Percentiles rank a stretch among this genome's conserved stretches.
These are phyloP conservation scores for Cyclophora punctaria DNA, from an alignment of 2,888 invertebrate species.

Conservation along the genomic window DNA sequence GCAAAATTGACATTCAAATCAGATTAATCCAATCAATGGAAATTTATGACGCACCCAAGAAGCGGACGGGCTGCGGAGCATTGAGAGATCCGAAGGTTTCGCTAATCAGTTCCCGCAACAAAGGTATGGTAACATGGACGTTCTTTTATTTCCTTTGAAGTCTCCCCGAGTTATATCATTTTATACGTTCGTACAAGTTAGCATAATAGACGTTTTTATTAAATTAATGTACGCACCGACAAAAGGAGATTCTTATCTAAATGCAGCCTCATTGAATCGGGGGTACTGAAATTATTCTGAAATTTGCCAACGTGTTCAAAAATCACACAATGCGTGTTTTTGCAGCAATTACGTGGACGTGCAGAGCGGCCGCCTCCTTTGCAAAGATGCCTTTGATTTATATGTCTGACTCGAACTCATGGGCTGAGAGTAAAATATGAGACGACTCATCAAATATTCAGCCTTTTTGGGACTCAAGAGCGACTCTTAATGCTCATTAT, in stretches of 20 bases:
- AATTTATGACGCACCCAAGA: conserved; percentile 73
- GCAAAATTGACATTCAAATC: conserved; percentile 74
- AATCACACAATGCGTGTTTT: conserved; percentile 66
- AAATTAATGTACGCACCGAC: conserved; percentile 14
- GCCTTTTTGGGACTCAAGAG: conserved; percentile 55
- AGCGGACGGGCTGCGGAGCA: conserved; percentile 50
- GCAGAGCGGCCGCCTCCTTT: conserved; percentile 58
- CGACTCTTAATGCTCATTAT: conserved; percentile 64
- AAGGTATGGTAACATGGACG: conserved; percentile 27
- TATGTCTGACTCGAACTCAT: conserved; percentile 53
- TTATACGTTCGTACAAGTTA: background rate
- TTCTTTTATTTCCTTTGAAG: conserved; percentile 24
- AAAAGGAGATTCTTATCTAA: too few relatives aligned
- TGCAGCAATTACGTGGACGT: conserved; percentile 68
- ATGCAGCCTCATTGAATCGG: background rate
- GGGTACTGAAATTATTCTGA: conserved; percentile 46
- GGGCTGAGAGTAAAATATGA: conserved; percentile 67
- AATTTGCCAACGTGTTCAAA: conserved; percentile 69
- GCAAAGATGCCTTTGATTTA: conserved; percentile 69
- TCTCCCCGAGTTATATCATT: conserved; percentile 4
- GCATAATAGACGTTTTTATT: conserved; percentile 6
- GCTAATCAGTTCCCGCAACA: conserved; percentile 60
- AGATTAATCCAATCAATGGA: conserved; percentile 76
- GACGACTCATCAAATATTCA: conserved; percentile 65
- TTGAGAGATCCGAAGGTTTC: conserved; percentile 56